phyloP scores from a whole-genome alignment of 2,888 invertebrate species.

The Atrina japonica region DNA sequence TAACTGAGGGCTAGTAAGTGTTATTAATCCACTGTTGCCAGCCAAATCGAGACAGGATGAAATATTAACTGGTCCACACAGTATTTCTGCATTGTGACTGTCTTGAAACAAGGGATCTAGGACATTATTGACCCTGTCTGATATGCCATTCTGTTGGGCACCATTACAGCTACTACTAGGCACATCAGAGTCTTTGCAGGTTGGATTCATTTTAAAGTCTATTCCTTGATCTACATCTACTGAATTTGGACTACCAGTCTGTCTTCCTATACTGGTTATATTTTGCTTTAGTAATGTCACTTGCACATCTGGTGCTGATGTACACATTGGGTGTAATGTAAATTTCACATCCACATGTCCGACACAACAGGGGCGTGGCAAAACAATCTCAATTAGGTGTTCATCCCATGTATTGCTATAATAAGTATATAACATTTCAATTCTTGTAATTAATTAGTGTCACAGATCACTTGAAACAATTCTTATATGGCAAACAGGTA shows the following conservation, averaged over 20 bases:
- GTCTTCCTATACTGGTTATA: slow-evolving; percentile 83
- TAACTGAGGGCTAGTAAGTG: slow-evolving; percentile 89
- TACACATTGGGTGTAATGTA: slow-evolving; percentile 89
- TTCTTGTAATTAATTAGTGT: too few relatives aligned
- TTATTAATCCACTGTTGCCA: slow-evolving; percentile 91
- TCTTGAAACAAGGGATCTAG: slow-evolving; percentile 86
- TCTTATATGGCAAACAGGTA: too few relatives aligned
- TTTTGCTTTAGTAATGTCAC: slow-evolving; percentile 87
- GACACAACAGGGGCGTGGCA: slow-evolving; percentile 88
- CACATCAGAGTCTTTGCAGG: slow-evolving; percentile 32
- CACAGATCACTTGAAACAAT: too few relatives aligned
- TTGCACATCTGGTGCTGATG: slow-evolving; percentile 90
- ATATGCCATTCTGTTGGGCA: slow-evolving; percentile 4
- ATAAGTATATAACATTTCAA: neutral
- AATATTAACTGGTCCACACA: slow-evolving; percentile 93
- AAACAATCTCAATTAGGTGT: slow-evolving; percentile 92
- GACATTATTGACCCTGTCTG: slow-evolving; percentile 55
- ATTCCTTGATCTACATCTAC: slow-evolving; percentile 47
- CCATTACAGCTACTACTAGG: slow-evolving; percentile 35
- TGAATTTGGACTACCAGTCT: slow-evolving; percentile 42
- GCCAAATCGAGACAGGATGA: slow-evolving; percentile 91
- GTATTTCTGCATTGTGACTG: slow-evolving; percentile 93
- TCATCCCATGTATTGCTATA: slow-evolving; percentile 93
- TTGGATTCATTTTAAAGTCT: slow-evolving; percentile 52
- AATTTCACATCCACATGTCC: slow-evolving; percentile 96